Evolutionary conservation across 1,140 invertebrate species (phyloP), one percentile per base, ranked within the genome.

Genomic region (Polypedilum pembai): DNA sequence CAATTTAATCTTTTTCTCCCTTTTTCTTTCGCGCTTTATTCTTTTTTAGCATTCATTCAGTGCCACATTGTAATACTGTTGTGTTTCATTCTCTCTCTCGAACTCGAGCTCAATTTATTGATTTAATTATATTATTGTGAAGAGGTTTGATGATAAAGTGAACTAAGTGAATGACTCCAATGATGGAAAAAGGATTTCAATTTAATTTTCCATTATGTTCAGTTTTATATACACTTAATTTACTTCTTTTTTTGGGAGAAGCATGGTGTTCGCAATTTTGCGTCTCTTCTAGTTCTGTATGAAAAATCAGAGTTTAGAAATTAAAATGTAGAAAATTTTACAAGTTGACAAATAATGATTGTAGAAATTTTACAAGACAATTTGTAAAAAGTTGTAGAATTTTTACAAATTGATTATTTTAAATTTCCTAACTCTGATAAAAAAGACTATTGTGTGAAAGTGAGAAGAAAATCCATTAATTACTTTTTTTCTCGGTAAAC

Each of bases 401-500:
- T n/a, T n/a, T n/a, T n/a, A n/a, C n/a, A n/a, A n/a, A n/a, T n/a
- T n/a, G n/a, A n/a, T n/a, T n/a, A n/a, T n/a, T n/a, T n/a, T n/a
- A 33, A 33, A 33, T 33, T 33, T 33, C 24, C 24, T 3, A 3
- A 33, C 2, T 33, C 24, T 33, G 24, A 33, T 33, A 33, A 33
- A 33, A 33, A 33, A 1, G 24, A 33, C 24, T 33, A 5, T 33
- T 33, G 24, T 33, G 24, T 3, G 65, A 56, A 56, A 33, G 24
- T 56, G 45, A 56, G n/a, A 56, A 12, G 24, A 56, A 69, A 69
- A 69, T 69, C 65, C 65, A 69, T 69, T 69, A 69, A 69, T 69
- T 69, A 69, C 20, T 2, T 20, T 21, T 18, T 18, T 69, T 69
- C 18, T 69, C 17, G 65, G 17, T 69, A 69, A 69, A 69, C 65